Conservation (phyloP, 2,797 vertebrate genomes). For the Arrhamphus sclerolepis region DNA sequence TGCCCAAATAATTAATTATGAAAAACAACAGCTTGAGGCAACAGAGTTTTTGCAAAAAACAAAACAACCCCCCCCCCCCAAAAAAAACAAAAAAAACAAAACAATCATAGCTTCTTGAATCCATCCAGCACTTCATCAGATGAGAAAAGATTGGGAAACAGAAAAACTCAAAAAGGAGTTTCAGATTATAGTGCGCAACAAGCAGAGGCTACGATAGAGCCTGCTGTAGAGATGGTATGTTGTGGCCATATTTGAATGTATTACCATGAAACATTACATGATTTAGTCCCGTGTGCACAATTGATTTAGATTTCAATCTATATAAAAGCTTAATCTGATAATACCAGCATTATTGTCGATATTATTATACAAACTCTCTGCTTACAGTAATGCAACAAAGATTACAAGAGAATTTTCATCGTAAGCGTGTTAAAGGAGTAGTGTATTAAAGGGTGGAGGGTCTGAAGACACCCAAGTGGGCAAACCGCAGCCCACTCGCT, state of each 20-base stretch:
- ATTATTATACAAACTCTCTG: not conserved
- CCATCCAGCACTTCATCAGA: slow-evolving; percentile 30
- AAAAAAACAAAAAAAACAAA: slow-evolving; percentile 12
- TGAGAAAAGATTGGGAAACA: slow-evolving; percentile 1
- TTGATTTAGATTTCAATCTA: not conserved
- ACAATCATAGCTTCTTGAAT: slow-evolving; percentile 44
- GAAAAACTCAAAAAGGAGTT: slow-evolving; percentile 13
- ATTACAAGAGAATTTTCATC: slow-evolving; percentile 6
- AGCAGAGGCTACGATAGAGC: slow-evolving; percentile 51
- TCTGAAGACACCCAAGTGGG: slow-evolving; percentile 34
- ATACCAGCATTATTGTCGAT: too few species aligned
- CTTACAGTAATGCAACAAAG: not conserved
- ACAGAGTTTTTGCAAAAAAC: slow-evolving; percentile 44
- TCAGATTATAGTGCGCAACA: slow-evolving; percentile 42
- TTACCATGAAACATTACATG: not conserved
- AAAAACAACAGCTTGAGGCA: slow-evolving; percentile 68
- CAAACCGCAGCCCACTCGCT: slow-evolving; percentile 38
- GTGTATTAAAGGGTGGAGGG: slow-evolving; percentile 7
- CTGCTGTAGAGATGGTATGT: slow-evolving; percentile 31
- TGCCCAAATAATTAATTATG: slow-evolving; percentile 64
- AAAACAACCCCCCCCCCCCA: too few species aligned
- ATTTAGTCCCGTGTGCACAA: not conserved
- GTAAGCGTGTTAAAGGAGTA: slow-evolving; percentile 1
- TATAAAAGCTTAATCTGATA: not conserved
- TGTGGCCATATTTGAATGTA: not conserved